These are phyloP conservation scores for Harmothoe impar DNA, from an alignment of 2,888 invertebrate species.

Conservation along the genomic window DNA sequence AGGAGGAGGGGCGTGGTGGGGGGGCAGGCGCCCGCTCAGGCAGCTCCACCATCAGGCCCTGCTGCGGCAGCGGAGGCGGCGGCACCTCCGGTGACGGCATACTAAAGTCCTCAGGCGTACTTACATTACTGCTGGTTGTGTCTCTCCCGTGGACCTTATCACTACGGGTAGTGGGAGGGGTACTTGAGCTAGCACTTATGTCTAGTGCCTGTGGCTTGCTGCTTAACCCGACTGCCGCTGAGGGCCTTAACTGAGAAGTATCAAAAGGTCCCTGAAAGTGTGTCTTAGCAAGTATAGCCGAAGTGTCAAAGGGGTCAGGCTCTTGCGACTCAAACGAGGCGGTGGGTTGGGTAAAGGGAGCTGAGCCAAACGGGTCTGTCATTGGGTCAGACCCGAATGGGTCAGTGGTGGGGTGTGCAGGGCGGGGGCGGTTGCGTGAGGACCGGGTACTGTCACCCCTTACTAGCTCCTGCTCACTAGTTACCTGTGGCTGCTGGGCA, in stretches of 20 bases:
- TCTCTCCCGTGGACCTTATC: slow-evolving; percentile 53
- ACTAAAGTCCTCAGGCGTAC: slow-evolving; percentile 63
- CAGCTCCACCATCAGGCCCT: slow-evolving; percentile 50
- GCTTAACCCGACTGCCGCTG: slow-evolving; percentile 16
- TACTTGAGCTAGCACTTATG: slow-evolving; percentile 61
- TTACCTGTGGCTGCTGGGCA: not conserved
- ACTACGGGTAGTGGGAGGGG: slow-evolving; percentile 60
- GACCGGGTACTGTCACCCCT: slow-evolving; percentile 27
- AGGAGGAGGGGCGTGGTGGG: slow-evolving; percentile 59
- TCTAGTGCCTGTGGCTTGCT: slow-evolving; percentile 38
- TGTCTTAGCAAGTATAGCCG: slow-evolving; percentile 45
- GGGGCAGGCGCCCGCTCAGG: slow-evolving; percentile 60
- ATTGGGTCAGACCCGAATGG: slow-evolving; percentile 50
- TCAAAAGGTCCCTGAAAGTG: slow-evolving; percentile 61
- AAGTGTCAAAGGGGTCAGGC: slow-evolving; percentile 63
- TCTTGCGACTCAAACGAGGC: slow-evolving; percentile 56
- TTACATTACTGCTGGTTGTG: slow-evolving; percentile 62
- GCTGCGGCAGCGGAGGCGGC: slow-evolving; percentile 59
- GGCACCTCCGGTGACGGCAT: slow-evolving; percentile 59
- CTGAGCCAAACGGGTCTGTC: slow-evolving; percentile 60
- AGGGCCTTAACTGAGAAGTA: slow-evolving; percentile 61
- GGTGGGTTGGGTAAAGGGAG: slow-evolving; percentile 57
- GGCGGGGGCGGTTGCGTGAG: slow-evolving; percentile 4
- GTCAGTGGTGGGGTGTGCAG: slow-evolving; percentile 31
- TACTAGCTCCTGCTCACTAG: not conserved